Evolutionary conservation across 2,888 invertebrate genomes (phyloP), one percentile per base, ranked within the genome.

Genomic region (Mellilla xanthometata): DNA sequence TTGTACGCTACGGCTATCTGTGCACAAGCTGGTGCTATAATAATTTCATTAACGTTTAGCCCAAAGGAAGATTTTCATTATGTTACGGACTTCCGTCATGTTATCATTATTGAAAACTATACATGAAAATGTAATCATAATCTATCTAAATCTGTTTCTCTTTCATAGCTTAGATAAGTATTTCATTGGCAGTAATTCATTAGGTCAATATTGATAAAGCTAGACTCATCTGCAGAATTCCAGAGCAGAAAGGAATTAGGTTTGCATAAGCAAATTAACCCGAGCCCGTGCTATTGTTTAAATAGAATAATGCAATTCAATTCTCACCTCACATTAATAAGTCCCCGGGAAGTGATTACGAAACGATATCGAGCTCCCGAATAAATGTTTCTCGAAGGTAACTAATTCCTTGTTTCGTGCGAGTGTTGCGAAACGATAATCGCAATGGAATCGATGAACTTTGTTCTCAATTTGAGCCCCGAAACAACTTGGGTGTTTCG

Each of bases 401-500:
- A 56, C 53, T 65, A 67, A 67, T 68, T 68, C 58, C 49, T 48
- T 59, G 39, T 32, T 48, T 35, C 58, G 54, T 38, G 41, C 47
- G 60, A 72, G 71, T 62, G 57, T 59, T 68, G 54, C 59, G 61
- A 65, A 68, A 72, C 60, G 73, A 78, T 84, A 81, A 85, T 80
- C 72, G 76, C 69, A 73, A 81, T 76, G 68, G 76, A 82, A 84
- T 78, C 76, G 76, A 72, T 72, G 75, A 85, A 85, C 79, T 86
- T 87, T 82, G 78, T 77, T 79, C 72, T 68, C 69, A 72, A 72
- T 68, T 63, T 65, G 69, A 72, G 68, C 67, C 68, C n/a, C 71
- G 78, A 75, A 81, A 77, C 78, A 78, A 74, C 77, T 83, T 74
- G 76, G 77, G 72, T 84, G 80, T 84, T 85, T 82, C 81, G 86